These are phyloP conservation scores for Philypnodon macrostomus DNA, from an alignment of 2,797 vertebrate genomes.

Conservation along the genomic window DNA sequence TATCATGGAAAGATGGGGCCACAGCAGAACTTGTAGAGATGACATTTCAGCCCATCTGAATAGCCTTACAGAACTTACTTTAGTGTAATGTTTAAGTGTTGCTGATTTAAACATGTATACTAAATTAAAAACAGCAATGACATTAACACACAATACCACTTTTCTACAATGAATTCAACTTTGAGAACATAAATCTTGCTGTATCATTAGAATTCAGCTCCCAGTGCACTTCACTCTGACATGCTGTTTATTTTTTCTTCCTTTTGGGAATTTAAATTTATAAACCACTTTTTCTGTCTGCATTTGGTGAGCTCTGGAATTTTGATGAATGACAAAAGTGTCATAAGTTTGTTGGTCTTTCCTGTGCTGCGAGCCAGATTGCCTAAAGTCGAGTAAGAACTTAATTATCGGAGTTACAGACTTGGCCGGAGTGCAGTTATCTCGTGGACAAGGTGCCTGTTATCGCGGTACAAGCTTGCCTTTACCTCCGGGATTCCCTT, in stretches of 20 bases:
- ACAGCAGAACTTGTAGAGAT: too few species aligned
- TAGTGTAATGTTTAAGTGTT: too few species aligned
- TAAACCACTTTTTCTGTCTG: conserved; percentile 12
- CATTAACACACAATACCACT: background rate
- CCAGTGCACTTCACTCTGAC: conserved; percentile 13
- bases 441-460: conserved; percentile 44
- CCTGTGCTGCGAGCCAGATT: conserved; percentile 41
- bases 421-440: conserved; percentile 50
- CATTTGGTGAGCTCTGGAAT: conserved; percentile 17
- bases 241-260: conserved; percentile 21
- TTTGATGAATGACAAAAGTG: conserved; percentile 20
- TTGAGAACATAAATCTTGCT: conserved; percentile 4
- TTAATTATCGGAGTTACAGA: conserved; percentile 58
- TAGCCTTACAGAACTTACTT: too few species aligned
- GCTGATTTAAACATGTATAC: too few species aligned
- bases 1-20: too few species aligned
- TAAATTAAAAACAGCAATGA: too few species aligned
- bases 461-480: conserved; percentile 36
- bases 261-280: conserved; percentile 25
- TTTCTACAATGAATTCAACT: background rate
- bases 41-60: too few species aligned
- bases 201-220: conserved; percentile 11
- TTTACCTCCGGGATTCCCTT: conserved; percentile 32
- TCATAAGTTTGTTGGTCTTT: conserved; percentile 39
- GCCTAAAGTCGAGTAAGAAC: conserved; percentile 39